Base-by-base conservation (phyloP, 2,113 vertebrate species). In the Epinephelus cyanopodus region DNA sequence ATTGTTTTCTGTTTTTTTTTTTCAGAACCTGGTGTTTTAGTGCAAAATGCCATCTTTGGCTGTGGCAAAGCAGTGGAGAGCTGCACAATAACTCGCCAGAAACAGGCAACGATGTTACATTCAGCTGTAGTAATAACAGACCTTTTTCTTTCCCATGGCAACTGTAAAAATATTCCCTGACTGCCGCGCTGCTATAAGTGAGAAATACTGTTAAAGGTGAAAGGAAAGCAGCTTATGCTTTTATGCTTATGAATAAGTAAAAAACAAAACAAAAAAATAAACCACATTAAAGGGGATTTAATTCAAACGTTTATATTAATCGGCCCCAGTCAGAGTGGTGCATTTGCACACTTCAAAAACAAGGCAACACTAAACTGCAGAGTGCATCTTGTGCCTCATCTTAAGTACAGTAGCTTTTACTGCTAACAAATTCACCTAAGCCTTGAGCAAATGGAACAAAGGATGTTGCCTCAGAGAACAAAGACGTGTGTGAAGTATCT, bases 401-500 rank as follows among this genome's bases (percentile, higher is more conserved):
- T 76, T 18, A 58, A 81, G 62, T 47, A 48, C 54, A 58, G 58
- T 52, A 57, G 58, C 75, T 82, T 82, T 85, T 39, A 76, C 1
- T 2, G 65, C 42, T 57, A 67, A 84, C 15, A 75, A 47, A 87
- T 71, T 54, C 66, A 63, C 56, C 23, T 23, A 2, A 65, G 48
- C 74, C 48, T 58, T 1, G 19, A 84, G 77, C 75, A 74, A 84
- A 79, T 53, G 42, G 27, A 84, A 79, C 15, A 80, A 77, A 83
- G 77, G 25, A 67, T 53, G 47, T 29, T 12, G 53, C 60, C 33
- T 81, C 17, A 13, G 37, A 54, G 61, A 54, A 70, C 62, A 81
- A 72, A 74, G 42, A 48, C 15, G 39, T 57, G 65, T 90, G 74
- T 86, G 81, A 83, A 81, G 81, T 50, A 62, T 80, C 50, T 71